Percentiles rank a stretch among this genome's conserved stretches.
Evolutionary conservation across 2,113 vertebrate species (phyloP).

Genomic region (Penelope pileata): DNA sequence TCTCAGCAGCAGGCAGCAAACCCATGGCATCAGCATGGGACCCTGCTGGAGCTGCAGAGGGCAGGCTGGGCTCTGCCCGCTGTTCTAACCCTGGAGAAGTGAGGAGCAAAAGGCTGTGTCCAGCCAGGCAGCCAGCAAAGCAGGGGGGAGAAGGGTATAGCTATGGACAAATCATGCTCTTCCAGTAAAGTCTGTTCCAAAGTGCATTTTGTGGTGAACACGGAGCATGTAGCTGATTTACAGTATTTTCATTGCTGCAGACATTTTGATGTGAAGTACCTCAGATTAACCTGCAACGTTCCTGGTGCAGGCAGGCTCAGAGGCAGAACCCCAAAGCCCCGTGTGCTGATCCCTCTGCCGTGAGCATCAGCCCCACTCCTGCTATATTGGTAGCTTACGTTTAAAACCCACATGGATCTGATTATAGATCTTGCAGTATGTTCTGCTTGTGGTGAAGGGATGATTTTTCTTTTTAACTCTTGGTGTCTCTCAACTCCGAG

Average conservation of each 20-base stretch:
- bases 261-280: background rate
- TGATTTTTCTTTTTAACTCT: conserved; percentile 63
- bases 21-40: background rate
- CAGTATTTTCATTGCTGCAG: background rate
- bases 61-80: background rate
- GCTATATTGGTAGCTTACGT: conserved; percentile 54
- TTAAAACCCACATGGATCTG: conserved; percentile 65
- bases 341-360: background rate
- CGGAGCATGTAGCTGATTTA: background rate
- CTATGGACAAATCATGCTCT: background rate
- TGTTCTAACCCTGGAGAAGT: background rate
- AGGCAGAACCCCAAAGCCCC: conserved; percentile 26
- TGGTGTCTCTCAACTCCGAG: background rate
- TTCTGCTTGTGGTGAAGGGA: conserved; percentile 41
- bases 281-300: conserved; percentile 27
- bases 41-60: background rate
- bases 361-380: background rate
- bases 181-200: background rate
- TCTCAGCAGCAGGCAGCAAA: background rate
- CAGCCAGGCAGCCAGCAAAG: background rate
- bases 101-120: background rate
- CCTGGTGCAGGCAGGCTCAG: conserved; percentile 15
- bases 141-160: background rate
- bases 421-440: conserved; percentile 56
- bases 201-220: background rate